A percentile compares a stretch with the other conserved stretches of the same genome.
Conservation (phyloP, 2,888 invertebrate genomes). For the Tridacna gigas region DNA sequence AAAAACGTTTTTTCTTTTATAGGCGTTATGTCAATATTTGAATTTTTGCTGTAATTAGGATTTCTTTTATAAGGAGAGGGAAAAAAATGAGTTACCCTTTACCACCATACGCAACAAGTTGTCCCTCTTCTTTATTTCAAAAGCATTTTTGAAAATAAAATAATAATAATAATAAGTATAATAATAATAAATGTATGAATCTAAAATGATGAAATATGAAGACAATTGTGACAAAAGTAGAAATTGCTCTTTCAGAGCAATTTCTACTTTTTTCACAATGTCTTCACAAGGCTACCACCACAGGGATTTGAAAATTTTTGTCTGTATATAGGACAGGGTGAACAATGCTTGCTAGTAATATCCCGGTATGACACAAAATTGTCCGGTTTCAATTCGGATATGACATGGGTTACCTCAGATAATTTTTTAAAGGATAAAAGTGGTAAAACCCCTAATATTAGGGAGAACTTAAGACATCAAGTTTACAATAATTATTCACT, state of each 20-base stretch:
- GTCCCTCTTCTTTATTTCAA: background rate
- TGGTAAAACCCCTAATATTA: too few species aligned
- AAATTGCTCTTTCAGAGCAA: background rate
- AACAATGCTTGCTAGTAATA: too few species aligned
- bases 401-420: too few species aligned
- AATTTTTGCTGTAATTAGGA: conserved; percentile 34
- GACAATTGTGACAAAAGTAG: background rate
- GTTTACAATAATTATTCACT: too few species aligned
- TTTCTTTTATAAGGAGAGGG: too few species aligned
- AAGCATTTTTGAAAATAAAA: background rate
- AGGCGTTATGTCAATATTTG: conserved; percentile 51
- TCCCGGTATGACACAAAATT: too few species aligned
- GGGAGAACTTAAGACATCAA: too few species aligned
- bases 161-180: background rate
- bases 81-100: background rate
- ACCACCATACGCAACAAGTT: background rate
- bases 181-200: background rate
- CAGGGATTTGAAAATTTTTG: background rate
- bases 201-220: background rate
- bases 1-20: conserved; percentile 2
- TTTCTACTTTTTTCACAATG: background rate
- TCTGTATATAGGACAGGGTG: background rate
- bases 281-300: background rate
- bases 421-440: too few species aligned
- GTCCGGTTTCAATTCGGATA: too few species aligned